Evolutionary conservation across 2,113 vertebrate species (phyloP).

Genomic region (Hippopotamus amphibius): DNA sequence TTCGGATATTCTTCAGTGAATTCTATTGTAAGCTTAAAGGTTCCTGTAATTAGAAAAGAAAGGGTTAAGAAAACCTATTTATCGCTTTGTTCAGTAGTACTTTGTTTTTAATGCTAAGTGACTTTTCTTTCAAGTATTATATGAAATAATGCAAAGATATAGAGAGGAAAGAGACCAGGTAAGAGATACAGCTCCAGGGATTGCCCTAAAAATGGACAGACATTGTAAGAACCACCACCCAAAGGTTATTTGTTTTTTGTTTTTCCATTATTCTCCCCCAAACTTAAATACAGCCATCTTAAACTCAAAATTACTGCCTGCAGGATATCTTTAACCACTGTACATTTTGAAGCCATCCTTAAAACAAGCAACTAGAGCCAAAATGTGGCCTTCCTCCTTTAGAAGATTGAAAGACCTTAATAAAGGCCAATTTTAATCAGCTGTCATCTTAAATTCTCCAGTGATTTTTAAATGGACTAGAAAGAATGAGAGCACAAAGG

Average conservation of each 20-base stretch:
- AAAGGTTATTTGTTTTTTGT: neutral
- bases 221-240: neutral
- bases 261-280: conserved; percentile 32
- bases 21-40: conserved; percentile 99
- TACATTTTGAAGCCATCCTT: conserved; percentile 50
- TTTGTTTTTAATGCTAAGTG: conserved; percentile 56
- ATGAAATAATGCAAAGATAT: conserved; percentile 29
- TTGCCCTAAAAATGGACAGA: conserved; percentile 31
- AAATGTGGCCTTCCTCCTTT: conserved; percentile 32
- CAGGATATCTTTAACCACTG: conserved; percentile 4
- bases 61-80: conserved; percentile 58
- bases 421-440: conserved; percentile 45
- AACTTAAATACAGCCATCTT: conserved; percentile 53
- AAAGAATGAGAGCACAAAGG: neutral
- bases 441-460: conserved; percentile 48
- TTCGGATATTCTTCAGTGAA: conserved; percentile 99
- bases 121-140: conserved; percentile 44
- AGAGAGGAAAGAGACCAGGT: neutral
- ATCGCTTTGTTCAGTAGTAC: conserved; percentile 32
- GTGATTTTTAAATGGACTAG: conserved; percentile 40
- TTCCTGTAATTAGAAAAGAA: conserved; percentile 89
- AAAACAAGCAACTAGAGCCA: conserved; percentile 45
- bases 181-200: neutral
- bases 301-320: conserved; percentile 58
- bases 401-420: conserved; percentile 45